Conservation (phyloP, 2,797 vertebrate genomes). For the Xenops minutus region DNA sequence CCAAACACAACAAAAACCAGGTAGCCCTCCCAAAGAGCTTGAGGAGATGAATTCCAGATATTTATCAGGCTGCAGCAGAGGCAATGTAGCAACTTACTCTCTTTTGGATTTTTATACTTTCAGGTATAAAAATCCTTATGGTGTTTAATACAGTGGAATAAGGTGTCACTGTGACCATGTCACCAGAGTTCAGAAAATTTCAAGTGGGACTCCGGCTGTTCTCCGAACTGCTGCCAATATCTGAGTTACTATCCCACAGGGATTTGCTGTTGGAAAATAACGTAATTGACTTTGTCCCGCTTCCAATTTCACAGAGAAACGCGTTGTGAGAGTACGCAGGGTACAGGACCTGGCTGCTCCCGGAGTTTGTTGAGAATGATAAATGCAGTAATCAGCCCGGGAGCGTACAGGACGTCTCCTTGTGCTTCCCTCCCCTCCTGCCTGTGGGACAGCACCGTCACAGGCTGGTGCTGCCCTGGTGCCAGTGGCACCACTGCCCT, state of each 20-base stretch:
- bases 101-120: not conserved
- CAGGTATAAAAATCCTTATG: not conserved
- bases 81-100: not conserved
- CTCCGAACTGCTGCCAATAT: not conserved
- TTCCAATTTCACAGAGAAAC: slow-evolving; percentile 31
- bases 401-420: not conserved
- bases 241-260: slow-evolving; percentile 25
- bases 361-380: not conserved
- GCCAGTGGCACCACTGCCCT: not conserved
- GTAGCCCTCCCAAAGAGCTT: not conserved
- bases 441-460: not conserved
- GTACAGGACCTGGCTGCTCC: not conserved
- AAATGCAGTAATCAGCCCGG: not conserved
- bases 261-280: slow-evolving; percentile 32
- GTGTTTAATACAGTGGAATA: not conserved
- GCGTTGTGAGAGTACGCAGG: not conserved
- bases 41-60: not conserved
- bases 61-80: not conserved
- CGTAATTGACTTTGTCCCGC: slow-evolving; percentile 29
- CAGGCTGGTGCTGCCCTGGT: not conserved
- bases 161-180: not conserved
- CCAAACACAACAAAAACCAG: not conserved
- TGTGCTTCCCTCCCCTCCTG: not conserved
- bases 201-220: not conserved
- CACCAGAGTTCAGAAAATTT: not conserved